Conservation (phyloP, 2,888 invertebrate species). For the Rhorus exstirpatorius region DNA sequence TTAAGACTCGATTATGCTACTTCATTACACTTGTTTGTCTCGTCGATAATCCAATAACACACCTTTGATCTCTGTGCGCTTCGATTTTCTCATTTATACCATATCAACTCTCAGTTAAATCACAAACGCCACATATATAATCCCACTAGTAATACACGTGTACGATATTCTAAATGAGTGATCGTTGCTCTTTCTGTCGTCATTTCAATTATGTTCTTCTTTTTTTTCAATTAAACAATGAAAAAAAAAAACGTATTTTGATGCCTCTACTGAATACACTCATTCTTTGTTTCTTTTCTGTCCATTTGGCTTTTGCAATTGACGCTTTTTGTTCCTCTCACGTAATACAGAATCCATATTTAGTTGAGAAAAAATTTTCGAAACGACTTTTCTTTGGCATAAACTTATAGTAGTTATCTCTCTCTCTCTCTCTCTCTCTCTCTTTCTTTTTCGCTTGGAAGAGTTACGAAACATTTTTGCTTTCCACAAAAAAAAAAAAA, state of each 20-base stretch:
- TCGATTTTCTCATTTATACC: too few species aligned
- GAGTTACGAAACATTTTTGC: constrained; percentile 62
- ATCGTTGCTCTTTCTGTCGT: too few species aligned
- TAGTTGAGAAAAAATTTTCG: constrained; percentile 20
- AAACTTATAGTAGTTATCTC: constrained; percentile 28
- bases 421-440: constrained; percentile 33
- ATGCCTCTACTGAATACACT: not conserved
- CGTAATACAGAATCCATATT: constrained; percentile 6
- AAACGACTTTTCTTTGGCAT: constrained; percentile 31
- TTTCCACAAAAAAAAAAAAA: constrained; percentile 68
- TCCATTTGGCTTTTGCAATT: not conserved
- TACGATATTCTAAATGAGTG: too few species aligned
- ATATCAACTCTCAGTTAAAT: too few species aligned
- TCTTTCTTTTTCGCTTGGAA: not conserved
- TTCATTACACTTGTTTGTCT: too few species aligned
- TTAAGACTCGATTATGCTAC: too few species aligned
- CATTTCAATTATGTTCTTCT: not conserved
- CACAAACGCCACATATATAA: too few species aligned
- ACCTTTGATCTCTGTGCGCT: too few species aligned
- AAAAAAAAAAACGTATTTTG: not conserved
- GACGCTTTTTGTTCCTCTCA: not conserved
- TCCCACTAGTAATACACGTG: too few species aligned
- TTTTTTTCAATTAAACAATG: not conserved
- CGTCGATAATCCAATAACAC: too few species aligned
- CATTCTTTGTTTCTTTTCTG: not conserved